Conservation (phyloP, 2,888 invertebrate genomes). For the Brachylomia viminalis region DNA sequence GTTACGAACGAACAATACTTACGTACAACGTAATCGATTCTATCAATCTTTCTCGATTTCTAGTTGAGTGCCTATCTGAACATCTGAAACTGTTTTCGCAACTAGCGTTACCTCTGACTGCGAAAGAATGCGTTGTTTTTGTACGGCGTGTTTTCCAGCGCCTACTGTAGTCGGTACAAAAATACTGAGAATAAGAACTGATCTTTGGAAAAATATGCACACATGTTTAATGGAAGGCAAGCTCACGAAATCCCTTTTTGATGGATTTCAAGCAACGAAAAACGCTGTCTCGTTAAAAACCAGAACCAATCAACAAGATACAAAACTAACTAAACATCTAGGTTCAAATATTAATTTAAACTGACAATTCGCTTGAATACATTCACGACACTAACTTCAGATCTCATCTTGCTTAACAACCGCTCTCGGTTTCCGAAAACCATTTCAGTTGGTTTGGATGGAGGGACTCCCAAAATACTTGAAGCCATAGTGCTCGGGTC, state of each 20-base stretch:
- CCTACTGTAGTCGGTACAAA: not conserved
- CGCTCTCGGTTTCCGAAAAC: slow-evolving; percentile 32
- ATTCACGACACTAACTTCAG: slow-evolving; percentile 28
- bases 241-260: not conserved
- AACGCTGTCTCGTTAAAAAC: not conserved
- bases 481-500: slow-evolving; percentile 48
- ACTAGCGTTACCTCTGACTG: slow-evolving; percentile 15
- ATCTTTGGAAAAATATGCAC: not conserved
- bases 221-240: not conserved
- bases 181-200: slow-evolving; percentile 13
- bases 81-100: slow-evolving; percentile 31
- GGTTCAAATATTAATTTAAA: slow-evolving; percentile 11
- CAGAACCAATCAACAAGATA: not conserved
- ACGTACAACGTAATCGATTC: slow-evolving; percentile 59
- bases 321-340: slow-evolving; percentile 14
- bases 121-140: slow-evolving; percentile 34
- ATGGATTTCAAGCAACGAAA: not conserved
- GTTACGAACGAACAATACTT: slow-evolving; percentile 41
- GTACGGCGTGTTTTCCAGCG: slow-evolving; percentile 1
- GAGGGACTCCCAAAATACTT: slow-evolving; percentile 44
- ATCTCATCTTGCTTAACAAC: slow-evolving; percentile 15
- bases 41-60: slow-evolving; percentile 66
- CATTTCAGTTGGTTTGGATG: slow-evolving; percentile 45
- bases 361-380: slow-evolving; percentile 30
- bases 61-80: slow-evolving; percentile 54